Percentiles rank a stretch among this genome's conserved stretches.
Conservation (phyloP, 2,797 vertebrate species). For the Geotrypetes seraphini region DNA sequence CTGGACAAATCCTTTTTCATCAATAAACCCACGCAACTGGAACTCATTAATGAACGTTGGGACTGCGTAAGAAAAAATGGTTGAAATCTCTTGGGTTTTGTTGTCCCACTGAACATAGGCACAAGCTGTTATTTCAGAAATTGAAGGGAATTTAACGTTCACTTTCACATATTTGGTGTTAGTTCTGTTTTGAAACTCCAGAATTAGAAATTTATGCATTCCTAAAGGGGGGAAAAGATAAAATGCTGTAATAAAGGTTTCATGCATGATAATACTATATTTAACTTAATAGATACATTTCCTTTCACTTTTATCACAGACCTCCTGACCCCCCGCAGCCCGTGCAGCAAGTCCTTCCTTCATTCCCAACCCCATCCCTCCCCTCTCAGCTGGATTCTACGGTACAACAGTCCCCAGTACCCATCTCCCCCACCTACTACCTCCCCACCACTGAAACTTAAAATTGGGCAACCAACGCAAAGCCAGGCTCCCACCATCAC, state of each 20-base stretch:
- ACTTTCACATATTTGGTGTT: constrained; percentile 57
- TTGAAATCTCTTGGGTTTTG: constrained; percentile 47
- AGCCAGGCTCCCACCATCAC: too few species aligned
- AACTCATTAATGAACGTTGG: constrained; percentile 71
- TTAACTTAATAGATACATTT: not conserved
- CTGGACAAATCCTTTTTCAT: constrained; percentile 48
- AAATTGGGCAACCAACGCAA: too few species aligned
- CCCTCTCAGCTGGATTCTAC: too few species aligned
- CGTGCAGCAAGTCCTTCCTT: too few species aligned
- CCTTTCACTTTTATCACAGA: not conserved
- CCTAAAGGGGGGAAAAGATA: constrained; percentile 13
- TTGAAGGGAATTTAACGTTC: constrained; percentile 48
- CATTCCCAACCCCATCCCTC: too few species aligned
- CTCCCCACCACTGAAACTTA: too few species aligned
- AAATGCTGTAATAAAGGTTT: too few species aligned
- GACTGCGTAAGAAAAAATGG: constrained; percentile 72
- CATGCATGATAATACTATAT: too few species aligned
- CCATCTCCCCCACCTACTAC: too few species aligned
- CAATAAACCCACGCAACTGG: constrained; percentile 67
- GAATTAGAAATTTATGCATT: constrained; percentile 31
- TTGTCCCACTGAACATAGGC: constrained; percentile 71
- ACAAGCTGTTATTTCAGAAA: constrained; percentile 64
- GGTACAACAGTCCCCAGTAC: too few species aligned
- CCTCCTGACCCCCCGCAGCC: too few species aligned
- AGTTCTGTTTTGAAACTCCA: constrained; percentile 63